Conservation (phyloP, 2,797 vertebrate species). For the Gorsachius magnificus region DNA sequence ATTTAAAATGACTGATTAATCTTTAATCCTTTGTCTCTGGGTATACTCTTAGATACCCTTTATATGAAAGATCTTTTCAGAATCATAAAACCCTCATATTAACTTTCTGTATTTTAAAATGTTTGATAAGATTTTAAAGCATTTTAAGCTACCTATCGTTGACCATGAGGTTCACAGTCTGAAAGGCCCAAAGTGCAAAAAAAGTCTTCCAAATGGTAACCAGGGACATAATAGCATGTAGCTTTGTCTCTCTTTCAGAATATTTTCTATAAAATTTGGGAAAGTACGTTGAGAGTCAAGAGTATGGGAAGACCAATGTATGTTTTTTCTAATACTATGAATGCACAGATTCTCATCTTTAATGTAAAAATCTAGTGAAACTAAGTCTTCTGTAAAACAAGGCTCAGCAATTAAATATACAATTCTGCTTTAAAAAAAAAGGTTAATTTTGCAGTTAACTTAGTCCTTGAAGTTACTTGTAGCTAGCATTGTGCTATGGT, state of each 20-base stretch:
- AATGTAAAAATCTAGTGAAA: neutral
- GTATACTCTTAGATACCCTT: slow-evolving; percentile 23
- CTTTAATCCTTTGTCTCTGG: slow-evolving; percentile 22
- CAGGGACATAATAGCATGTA: neutral
- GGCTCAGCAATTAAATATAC: neutral
- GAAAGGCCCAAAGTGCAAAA: slow-evolving; percentile 2
- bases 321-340: neutral
- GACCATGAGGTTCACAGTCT: slow-evolving; percentile 4
- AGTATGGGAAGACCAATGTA: neutral
- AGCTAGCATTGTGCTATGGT: neutral
- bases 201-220: neutral
- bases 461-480: neutral
- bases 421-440: neutral
- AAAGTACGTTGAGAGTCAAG: neutral
- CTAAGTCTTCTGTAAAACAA: neutral
- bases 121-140: slow-evolving; percentile 55
- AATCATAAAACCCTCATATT: slow-evolving; percentile 28
- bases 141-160: slow-evolving; percentile 34
- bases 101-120: slow-evolving; percentile 48
- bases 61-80: slow-evolving; percentile 42
- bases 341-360: neutral
- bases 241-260: neutral
- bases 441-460: neutral
- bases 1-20: slow-evolving; percentile 63
- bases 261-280: neutral